Conservation (phyloP, 1,140 invertebrate genomes). For the Brachionus asplanchnoidis region DNA sequence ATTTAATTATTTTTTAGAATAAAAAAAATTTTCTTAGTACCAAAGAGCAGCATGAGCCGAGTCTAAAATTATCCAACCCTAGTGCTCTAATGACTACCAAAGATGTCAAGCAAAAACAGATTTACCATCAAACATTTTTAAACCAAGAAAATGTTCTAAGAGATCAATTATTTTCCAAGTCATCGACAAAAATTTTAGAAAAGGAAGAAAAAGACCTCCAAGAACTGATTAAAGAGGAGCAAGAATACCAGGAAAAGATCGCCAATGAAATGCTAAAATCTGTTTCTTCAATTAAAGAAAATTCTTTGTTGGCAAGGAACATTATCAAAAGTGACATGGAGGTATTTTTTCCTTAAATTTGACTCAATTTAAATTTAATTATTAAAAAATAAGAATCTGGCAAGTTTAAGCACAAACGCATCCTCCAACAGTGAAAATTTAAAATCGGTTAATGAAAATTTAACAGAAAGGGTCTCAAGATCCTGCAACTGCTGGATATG, state of each 20-base stretch:
- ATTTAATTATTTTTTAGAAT: neutral
- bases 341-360: neutral
- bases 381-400: neutral
- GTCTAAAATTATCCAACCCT: neutral
- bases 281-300: conserved; percentile 19
- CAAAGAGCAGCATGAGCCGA: neutral
- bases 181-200: neutral
- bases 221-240: neutral
- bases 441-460: conserved; percentile 20
- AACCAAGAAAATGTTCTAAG: neutral
- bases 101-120: conserved; percentile 34
- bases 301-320: neutral
- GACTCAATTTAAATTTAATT: neutral
- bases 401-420: neutral
- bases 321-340: conserved; percentile 31
- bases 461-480: neutral
- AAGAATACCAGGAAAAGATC: conserved; percentile 36
- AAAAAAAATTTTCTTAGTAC: neutral
- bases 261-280: conserved; percentile 32
- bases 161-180: conserved; percentile 20
- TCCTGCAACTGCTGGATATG: conserved; percentile 41
- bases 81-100: conserved; percentile 10
- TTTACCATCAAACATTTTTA: conserved; percentile 18
- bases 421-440: conserved; percentile 5
- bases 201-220: neutral